Evolutionary conservation across 2,113 vertebrate genomes (phyloP).

Genomic region (Nymphicus hollandicus): DNA sequence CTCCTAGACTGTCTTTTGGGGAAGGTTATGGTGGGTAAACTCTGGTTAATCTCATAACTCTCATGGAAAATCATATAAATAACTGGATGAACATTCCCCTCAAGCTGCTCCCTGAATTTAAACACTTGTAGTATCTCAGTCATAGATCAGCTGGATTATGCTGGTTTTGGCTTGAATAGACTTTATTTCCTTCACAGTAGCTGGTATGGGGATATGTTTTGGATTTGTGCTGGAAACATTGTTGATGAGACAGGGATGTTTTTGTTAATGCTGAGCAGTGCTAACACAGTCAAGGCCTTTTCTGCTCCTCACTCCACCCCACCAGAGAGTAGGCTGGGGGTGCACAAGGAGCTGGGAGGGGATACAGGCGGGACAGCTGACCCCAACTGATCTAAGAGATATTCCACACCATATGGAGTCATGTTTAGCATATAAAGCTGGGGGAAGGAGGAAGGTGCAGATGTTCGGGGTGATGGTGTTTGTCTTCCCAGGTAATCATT

Average conservation of each 20-base stretch:
- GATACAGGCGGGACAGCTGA: not conserved
- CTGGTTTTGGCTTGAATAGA: not conserved
- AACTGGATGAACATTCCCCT: not conserved
- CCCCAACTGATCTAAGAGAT: not conserved
- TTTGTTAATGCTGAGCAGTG: not conserved
- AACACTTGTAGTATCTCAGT: not conserved
- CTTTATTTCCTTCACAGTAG: not conserved
- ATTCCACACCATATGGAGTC: not conserved
- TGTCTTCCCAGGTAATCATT: not conserved
- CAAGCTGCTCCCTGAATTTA: rapidly evolving
- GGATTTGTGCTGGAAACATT: not conserved
- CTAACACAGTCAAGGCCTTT: not conserved
- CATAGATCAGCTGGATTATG: not conserved
- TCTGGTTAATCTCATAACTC: not conserved
- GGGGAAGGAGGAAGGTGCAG: not conserved
- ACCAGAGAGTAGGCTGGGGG: not conserved
- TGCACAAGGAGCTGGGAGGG: not conserved
- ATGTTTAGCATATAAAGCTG: not conserved
- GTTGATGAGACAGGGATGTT: not conserved
- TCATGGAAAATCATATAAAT: not conserved
- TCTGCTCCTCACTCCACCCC: not conserved
- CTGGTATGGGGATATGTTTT: not conserved
- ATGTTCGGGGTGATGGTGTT: not conserved
- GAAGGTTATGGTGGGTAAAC: not conserved
- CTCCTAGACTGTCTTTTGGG: not conserved